A percentile compares a stretch with the other conserved stretches of the same genome.
These are phyloP conservation scores for Marronus borbonicus DNA, from an alignment of 2,888 invertebrate species.

Conservation along the genomic window DNA sequence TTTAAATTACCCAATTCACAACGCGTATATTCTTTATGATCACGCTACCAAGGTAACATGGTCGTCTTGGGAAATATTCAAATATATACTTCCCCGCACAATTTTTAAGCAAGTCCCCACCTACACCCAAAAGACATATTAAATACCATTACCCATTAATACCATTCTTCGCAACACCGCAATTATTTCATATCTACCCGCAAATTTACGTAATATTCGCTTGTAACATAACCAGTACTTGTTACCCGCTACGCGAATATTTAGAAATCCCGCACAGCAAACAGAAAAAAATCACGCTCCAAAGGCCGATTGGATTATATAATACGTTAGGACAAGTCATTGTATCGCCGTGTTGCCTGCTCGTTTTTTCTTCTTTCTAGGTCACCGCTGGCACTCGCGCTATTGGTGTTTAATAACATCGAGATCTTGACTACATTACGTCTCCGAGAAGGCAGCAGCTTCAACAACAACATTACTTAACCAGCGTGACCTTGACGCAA, in stretches of 20 bases:
- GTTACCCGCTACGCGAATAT: slow-evolving; percentile 24
- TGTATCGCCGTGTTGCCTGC: slow-evolving; percentile 10
- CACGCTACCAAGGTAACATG: too few relatives aligned
- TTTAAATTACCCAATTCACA: too few relatives aligned
- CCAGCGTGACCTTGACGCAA: slow-evolving; percentile 34
- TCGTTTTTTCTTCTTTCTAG: slow-evolving; percentile 28
- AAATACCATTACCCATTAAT: too few relatives aligned
- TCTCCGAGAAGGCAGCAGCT: slow-evolving; percentile 23
- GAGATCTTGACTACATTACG: slow-evolving; percentile 8
- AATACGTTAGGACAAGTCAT: slow-evolving; percentile 11
- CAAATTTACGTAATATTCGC: slow-evolving; percentile 10
- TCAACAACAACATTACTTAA: slow-evolving; percentile 29
- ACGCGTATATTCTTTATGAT: too few relatives aligned
- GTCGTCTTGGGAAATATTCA: too few relatives aligned
- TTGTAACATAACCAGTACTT: background rate
- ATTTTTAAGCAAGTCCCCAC: background rate
- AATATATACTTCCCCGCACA: too few relatives aligned
- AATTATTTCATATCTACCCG: background rate
- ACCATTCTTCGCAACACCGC: background rate
- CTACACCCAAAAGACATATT: background rate
- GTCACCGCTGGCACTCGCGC: slow-evolving; percentile 11
- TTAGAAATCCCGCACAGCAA: slow-evolving; percentile 12
- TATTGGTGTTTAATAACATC: slow-evolving; percentile 27
- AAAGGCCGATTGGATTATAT: slow-evolving; percentile 13
- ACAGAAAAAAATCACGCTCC: background rate